These are phyloP conservation scores for Brachionus rubens DNA, from an alignment of 1,140 invertebrate species.

Conservation along the genomic window DNA sequence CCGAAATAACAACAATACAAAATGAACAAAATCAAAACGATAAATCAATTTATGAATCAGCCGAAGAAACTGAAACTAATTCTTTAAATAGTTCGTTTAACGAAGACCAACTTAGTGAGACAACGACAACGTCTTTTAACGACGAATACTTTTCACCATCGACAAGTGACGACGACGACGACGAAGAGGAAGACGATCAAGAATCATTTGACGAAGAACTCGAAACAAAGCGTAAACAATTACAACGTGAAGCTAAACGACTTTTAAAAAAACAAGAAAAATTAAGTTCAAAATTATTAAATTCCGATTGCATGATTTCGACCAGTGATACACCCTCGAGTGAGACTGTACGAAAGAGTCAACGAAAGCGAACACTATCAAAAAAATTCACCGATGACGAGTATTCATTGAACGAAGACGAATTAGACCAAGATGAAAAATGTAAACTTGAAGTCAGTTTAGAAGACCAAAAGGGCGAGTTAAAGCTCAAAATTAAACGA, in stretches of 20 bases:
- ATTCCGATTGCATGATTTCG: slow-evolving; percentile 17
- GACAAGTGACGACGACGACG: too few species aligned
- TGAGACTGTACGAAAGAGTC: slow-evolving; percentile 5
- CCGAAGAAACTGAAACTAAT: neutral
- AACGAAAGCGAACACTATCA: neutral
- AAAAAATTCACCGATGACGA: slow-evolving; percentile 29
- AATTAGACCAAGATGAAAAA: neutral
- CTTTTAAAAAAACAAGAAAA: slow-evolving; percentile 38
- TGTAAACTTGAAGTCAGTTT: neutral
- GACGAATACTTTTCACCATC: neutral
- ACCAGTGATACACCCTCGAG: neutral
- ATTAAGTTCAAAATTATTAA: slow-evolving; percentile 8
- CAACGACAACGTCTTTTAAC: neutral
- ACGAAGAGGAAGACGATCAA: too few species aligned
- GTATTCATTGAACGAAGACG: slow-evolving; percentile 5
- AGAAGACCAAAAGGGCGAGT: slow-evolving; percentile 11
- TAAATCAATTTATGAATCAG: slow-evolving; percentile 7
- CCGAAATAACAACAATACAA: neutral
- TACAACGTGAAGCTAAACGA: slow-evolving; percentile 14
- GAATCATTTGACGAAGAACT: slow-evolving; percentile 35
- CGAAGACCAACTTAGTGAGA: neutral
- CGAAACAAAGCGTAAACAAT: slow-evolving; percentile 10
- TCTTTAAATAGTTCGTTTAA: neutral
- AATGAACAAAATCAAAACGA: neutral
- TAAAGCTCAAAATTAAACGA: slow-evolving; percentile 37